Evolutionary conservation across 2,888 invertebrate genomes (phyloP).

Genomic region (Oasisia sp.): DNA sequence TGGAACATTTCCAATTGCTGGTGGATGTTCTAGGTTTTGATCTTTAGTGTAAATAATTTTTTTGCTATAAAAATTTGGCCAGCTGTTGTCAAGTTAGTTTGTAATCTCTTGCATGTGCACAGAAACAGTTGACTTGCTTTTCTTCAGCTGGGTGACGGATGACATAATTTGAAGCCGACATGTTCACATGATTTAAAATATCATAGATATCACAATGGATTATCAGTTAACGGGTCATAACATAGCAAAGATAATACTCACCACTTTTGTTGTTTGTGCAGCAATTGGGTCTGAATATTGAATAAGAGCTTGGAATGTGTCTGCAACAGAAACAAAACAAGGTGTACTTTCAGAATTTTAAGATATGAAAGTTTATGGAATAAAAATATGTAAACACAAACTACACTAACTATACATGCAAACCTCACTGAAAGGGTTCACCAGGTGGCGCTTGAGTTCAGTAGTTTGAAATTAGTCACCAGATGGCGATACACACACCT

Average conservation of each 20-base stretch:
- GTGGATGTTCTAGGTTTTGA: no score
- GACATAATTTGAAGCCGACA: background rate
- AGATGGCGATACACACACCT: background rate
- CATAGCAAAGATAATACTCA: conserved; percentile 67
- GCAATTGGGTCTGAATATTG: conserved; percentile 97
- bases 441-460: background rate
- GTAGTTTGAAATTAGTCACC: background rate
- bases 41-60: no score
- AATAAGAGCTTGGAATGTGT: conserved; percentile 97
- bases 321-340: conserved; percentile 68
- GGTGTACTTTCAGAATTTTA: background rate
- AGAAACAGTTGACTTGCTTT: background rate
- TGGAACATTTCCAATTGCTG: no score
- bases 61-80: no score
- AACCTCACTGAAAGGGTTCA: background rate
- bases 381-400: conserved; percentile 19
- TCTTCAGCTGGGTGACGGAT: background rate
- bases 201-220: background rate
- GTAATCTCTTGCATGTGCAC: background rate
- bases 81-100: no score
- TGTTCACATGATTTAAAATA: background rate
- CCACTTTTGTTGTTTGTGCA: conserved; percentile 95
- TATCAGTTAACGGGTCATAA: background rate
- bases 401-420: background rate
- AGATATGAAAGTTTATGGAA: background rate